Evolutionary conservation across 2,888 invertebrate species (phyloP), one percentile per base, ranked within the genome.

Genomic region (Melieria picta): DNA sequence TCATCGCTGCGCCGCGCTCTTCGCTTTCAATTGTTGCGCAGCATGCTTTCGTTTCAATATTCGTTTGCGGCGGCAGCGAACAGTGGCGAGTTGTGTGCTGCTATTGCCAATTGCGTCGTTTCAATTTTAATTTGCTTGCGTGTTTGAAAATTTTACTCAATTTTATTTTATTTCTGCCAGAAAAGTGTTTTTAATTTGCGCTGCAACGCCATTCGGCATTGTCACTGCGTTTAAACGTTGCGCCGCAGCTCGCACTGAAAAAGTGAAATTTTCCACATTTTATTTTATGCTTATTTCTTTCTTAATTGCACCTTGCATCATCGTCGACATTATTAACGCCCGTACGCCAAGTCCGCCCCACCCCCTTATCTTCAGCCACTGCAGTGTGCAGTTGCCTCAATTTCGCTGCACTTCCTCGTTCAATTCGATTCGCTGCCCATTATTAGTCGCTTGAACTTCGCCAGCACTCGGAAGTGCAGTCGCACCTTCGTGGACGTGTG

Each of bases 231-330:
- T 50, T 50, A 2, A 50, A 30, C 30, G 30, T 30, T 30, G 30
- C 30, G 30, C 30, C 30, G 30, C 16, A 16, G 16, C 16, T 16
- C 16, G 16, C 30, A 30, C 30, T 30, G 30, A 30, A 30, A 30
- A 30, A 30, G 30, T 30, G 30, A 30, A 30, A 30, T 30, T 30
- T 30, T 30, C 30, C 3, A 30, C 30, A 30, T 30, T 30, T 30
- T 30, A 30, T 30, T 30, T 30, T 3, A 3, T 4, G 9, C 13
- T 4, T n/a, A 6, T 30, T 30, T 7, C 16, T 56, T 16, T 56
- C 6, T 7, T 56, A 65, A 46, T 67, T 67, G 50, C 60, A 60
- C 48, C 67, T 67, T 58, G 67, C 58, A 60, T 67, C 47, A 43
- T 67, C 60, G 52, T 67, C 10, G 43, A 7, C 42, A 50, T 57